Conservation (phyloP, 2,888 invertebrate species). For the Candidula unifasciata region DNA sequence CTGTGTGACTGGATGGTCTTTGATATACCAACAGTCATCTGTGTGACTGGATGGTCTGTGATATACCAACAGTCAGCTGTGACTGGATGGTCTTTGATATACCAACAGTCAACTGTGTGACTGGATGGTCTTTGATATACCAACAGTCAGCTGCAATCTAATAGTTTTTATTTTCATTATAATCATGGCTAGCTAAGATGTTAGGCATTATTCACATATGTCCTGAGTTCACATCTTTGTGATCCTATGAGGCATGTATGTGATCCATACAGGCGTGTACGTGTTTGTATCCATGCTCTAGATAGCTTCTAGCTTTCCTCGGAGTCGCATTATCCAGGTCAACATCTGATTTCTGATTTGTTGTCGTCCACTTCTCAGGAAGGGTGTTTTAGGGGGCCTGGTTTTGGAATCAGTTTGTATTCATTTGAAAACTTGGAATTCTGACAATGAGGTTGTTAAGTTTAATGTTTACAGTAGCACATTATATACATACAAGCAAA, state of each 20-base stretch:
- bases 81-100: no score
- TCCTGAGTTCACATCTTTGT: not conserved
- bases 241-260: not conserved
- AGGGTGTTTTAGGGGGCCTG: constrained; percentile 6
- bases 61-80: no score
- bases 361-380: constrained; percentile 24
- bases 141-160: constrained; percentile 17
- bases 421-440: no score
- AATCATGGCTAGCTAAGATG: not conserved
- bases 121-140: not conserved
- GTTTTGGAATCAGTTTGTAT: not conserved
- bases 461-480: no score
- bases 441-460: no score
- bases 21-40: not conserved
- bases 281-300: not conserved
- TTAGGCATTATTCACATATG: not conserved
- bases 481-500: no score
- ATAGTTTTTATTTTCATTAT: not conserved
- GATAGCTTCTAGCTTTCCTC: not conserved
- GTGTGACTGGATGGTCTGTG: not conserved
- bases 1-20: not conserved
- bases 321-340: not conserved
- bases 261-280: no score
- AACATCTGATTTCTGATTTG: not conserved
- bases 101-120: not conserved